Evolutionary conservation across 1,140 invertebrate genomes (phyloP), one percentile per base, ranked within the genome.

Genomic region (Ceratina australensis): DNA sequence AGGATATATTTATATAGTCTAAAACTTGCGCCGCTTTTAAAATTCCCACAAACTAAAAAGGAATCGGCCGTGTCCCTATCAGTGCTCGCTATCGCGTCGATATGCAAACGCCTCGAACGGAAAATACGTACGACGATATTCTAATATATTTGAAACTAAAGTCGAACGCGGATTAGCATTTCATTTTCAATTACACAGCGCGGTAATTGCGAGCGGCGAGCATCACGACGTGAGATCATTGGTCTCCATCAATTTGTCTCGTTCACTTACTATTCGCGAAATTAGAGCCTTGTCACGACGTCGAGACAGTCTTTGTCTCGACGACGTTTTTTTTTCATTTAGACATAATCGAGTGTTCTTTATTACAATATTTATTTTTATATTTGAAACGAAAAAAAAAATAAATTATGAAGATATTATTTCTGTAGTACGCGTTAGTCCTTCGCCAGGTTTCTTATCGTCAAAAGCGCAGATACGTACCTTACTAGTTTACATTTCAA

Each of bases 201-300:
- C 24, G 65, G 18, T 68, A 50, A 68, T 68, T 68, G 49, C 65
- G 22, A 68, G 26, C 50, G 50, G 50, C 64, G 64, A 66, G 47
- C 47, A 15, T 18, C 16, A 18, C 49, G 65, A 28, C 22, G 65
- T n/a, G n/a, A n/a, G 8, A 68, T 28, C 49, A 28, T 68, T 49
- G 65, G 13, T 50, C 52, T 10, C 33, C 8, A 42, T 42, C 2
- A 42, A 42, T 42, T 67, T 54, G 22, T 18, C 10, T n/a, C 42
- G 20, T 52, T 18, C 47, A 47, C 50, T 54, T 66, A 52, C 10
- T 52, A 20, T 52, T 13, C 47, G 24, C 13, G 18, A 18, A 28
- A 28, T 12, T 20, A 54, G 49, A 12, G 13, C 57, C 33, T 42
- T 10, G 33, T 0, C 7, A 42, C 7, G 5, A 42, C 8, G 33